Evolutionary conservation across 2,113 vertebrate genomes (phyloP), one percentile per base, ranked within the genome.

Genomic region (Haemorhous mexicanus): DNA sequence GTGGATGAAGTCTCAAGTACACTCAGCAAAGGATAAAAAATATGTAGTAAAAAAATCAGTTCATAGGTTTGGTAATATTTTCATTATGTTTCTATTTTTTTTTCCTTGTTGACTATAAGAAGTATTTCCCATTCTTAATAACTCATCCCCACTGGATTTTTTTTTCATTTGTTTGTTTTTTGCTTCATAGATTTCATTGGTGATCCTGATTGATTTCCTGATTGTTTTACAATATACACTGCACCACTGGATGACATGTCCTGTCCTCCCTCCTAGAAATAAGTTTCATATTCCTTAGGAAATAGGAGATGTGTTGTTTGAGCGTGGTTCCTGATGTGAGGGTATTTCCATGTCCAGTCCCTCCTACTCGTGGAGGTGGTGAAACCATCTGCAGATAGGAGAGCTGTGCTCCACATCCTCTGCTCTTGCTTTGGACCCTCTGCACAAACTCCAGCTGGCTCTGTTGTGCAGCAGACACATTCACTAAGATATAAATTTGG

Each of bases 301-400:
- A 93, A 37, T 18, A 83, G 2, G 11, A 26, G 11, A 23, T 0
- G 0, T 49, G 9, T 8, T 61, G 3, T 55, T 77, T 2, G 1
- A 58, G 9, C 0, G 0, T 9, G 9, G 23, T 2, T 56, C 32
- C 46, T 26, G 10, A 46, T 46, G 37, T 43, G 37, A 62, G 7
- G 13, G 46, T 86, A 23, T 58, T 77, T 83, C 37, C 13, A 61
- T 4, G 0, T 2, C 16, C 2, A 8, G 7, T 32, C 16, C 5
- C 50, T 84, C 44, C n/a, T 85, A 16, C n/a, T 39, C 8, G 3
- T 0, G 0, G 6, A 1, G 3, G 11, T 4, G 5, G 2, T 32
- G 19, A 85, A 88, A 24, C 5, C 28, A 28, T 37, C 8, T 66
- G 23, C 4, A 5, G 15, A 10, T 6, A n/a, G 66, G 16, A 64